Percentiles rank a stretch among this genome's conserved stretches.
Evolutionary conservation across 2,797 vertebrate species (phyloP).

Genomic region (Naso thynnoides): DNA sequence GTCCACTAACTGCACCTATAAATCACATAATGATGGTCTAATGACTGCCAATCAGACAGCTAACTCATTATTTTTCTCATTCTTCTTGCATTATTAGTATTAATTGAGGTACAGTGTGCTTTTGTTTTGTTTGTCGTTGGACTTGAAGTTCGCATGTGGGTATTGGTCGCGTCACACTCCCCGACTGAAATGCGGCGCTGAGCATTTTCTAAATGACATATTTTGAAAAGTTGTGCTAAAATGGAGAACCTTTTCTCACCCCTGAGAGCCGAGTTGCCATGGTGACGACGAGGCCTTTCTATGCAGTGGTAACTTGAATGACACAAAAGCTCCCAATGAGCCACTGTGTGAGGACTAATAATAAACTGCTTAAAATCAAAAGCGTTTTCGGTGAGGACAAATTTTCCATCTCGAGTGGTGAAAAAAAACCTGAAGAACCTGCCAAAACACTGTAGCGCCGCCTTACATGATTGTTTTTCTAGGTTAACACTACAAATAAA

Average conservation of each 20-base stretch:
- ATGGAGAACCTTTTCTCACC: slow-evolving; percentile 28
- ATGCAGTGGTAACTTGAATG: slow-evolving; percentile 19
- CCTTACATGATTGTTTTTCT: not conserved
- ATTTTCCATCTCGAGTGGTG: not conserved
- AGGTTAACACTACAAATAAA: not conserved
- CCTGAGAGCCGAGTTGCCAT: slow-evolving; percentile 38
- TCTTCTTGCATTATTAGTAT: not conserved
- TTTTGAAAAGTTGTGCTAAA: slow-evolving; percentile 24
- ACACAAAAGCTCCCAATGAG: slow-evolving; percentile 12
- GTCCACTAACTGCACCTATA: slow-evolving; percentile 26
- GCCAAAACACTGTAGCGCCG: not conserved
- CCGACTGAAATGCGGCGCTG: slow-evolving; percentile 4
- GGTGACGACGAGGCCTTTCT: slow-evolving; percentile 29
- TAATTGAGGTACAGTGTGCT: not conserved
- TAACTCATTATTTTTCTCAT: not conserved
- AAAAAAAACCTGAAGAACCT: not conserved
- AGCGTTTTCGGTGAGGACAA: not conserved
- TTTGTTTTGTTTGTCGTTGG: not conserved
- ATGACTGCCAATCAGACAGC: slow-evolving; percentile 30
- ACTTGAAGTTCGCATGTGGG: not conserved
- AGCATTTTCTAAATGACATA: slow-evolving; percentile 20
- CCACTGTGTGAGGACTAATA: slow-evolving; percentile 14
- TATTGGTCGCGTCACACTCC: not conserved
- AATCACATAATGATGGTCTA: slow-evolving; percentile 15
- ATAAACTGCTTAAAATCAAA: not conserved